phyloP scores from a whole-genome alignment of 35 echinoderm and acorn worm species.

The Heliocidaris tuberculata region DNA sequence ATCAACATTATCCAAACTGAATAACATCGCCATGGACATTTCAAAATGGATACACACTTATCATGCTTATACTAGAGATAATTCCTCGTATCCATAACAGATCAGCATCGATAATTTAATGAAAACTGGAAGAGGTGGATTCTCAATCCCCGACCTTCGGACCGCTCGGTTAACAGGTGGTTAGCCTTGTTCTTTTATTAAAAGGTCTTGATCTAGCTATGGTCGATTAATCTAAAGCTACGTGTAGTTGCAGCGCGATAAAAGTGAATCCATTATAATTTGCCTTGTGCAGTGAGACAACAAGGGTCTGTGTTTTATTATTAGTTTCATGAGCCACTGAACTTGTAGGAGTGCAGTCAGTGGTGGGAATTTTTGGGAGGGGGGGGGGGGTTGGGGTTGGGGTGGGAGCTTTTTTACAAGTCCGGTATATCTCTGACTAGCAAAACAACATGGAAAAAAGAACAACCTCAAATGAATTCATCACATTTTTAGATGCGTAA shows the following conservation, averaged over 20 bases:
- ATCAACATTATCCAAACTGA: background rate
- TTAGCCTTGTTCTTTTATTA: slow-evolving; percentile 19
- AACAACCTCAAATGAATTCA: no score
- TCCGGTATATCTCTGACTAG: no score
- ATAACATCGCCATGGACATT: background rate
- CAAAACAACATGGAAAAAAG: no score
- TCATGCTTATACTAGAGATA: background rate
- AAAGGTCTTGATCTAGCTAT: background rate
- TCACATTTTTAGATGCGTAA: no score
- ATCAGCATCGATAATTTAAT: background rate
- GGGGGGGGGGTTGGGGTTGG: no score
- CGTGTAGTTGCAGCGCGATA: background rate
- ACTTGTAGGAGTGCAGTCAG: no score
- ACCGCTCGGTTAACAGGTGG: background rate
- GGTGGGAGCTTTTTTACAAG: no score
- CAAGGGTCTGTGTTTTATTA: no score
- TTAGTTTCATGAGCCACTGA: no score
- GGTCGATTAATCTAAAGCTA: background rate
- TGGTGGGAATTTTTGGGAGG: no score
- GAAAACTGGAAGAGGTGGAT: background rate
- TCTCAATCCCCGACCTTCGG: background rate
- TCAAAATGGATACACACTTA: background rate
- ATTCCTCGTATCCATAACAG: background rate
- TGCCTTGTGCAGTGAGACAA: background rate
- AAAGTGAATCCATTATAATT: background rate